A percentile compares a stretch with the other conserved stretches of the same genome.
phyloP scores from a whole-genome alignment of 2,888 invertebrate genomes.

The Furcula furcula region DNA sequence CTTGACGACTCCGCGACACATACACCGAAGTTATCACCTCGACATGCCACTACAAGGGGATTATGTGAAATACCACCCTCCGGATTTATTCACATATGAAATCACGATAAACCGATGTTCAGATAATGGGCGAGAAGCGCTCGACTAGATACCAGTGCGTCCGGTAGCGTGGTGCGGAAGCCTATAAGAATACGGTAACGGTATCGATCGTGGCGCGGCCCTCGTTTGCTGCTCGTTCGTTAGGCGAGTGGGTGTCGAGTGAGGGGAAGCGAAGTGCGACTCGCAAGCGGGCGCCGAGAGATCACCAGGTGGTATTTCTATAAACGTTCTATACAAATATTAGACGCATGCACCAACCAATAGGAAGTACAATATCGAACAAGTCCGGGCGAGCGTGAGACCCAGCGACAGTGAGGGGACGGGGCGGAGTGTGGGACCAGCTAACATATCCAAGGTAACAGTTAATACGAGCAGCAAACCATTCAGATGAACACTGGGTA shows the following conservation, averaged over 20 bases:
- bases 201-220: slow-evolving; percentile 7
- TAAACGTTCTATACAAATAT: slow-evolving; percentile 58
- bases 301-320: slow-evolving; percentile 73
- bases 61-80: slow-evolving; percentile 74
- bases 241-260: slow-evolving; percentile 11
- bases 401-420: slow-evolving; percentile 38
- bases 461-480: slow-evolving; percentile 80
- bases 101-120: slow-evolving; percentile 8
- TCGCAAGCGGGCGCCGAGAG: slow-evolving; percentile 26
- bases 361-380: slow-evolving; percentile 36
- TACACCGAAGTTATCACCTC: slow-evolving; percentile 42
- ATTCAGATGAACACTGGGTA: slow-evolving; percentile 68
- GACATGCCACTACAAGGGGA: slow-evolving; percentile 73
- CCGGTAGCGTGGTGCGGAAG: slow-evolving; percentile 22
- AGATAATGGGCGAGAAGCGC: slow-evolving; percentile 17
- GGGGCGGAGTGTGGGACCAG: slow-evolving; percentile 40
- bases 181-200: slow-evolving; percentile 13
- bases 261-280: slow-evolving; percentile 7
- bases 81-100: slow-evolving; percentile 31
- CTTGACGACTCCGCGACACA: not conserved
- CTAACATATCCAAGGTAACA: slow-evolving; percentile 65
- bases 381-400: slow-evolving; percentile 43
- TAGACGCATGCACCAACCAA: slow-evolving; percentile 67
- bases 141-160: slow-evolving; percentile 25
- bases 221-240: slow-evolving; percentile 65